These are phyloP conservation scores for Pristionchus arcanus DNA, from an alignment of 2,888 invertebrate species.

Conservation along the genomic window DNA sequence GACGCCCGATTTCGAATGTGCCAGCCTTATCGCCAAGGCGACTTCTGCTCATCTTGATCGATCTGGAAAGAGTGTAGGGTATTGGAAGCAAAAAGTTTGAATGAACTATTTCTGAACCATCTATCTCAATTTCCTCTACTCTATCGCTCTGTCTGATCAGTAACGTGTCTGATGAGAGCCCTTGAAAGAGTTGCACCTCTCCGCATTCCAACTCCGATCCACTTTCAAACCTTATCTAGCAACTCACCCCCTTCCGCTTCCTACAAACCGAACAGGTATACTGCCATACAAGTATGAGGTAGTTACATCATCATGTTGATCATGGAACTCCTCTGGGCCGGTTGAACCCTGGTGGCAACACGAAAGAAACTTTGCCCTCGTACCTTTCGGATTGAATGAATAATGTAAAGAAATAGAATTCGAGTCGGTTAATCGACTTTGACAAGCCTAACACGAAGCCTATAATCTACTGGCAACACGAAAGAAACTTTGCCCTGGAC, in stretches of 20 bases:
- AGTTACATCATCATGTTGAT: not conserved
- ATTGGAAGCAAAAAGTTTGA: too few relatives aligned
- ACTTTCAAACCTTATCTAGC: slow-evolving; percentile 27
- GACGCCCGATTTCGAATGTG: slow-evolving; percentile 4
- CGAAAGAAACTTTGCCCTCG: too few relatives aligned
- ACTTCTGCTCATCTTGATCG: not conserved
- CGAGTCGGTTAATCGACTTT: too few relatives aligned
- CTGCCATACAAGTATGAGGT: not conserved
- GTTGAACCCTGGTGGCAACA: not conserved
- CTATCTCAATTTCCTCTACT: not conserved
- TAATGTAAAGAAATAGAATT: too few relatives aligned
- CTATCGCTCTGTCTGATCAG: not conserved
- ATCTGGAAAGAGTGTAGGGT: too few relatives aligned
- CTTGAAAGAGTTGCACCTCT: not conserved
- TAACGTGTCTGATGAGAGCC: not conserved
- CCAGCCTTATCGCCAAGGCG: slow-evolving; percentile 1
- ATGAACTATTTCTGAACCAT: not conserved
- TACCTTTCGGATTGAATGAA: too few relatives aligned
- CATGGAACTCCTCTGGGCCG: not conserved
- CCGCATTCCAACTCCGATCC: slow-evolving; percentile 18
- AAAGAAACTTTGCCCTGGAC: too few relatives aligned
- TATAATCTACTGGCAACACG: not conserved
- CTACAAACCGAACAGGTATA: not conserved
- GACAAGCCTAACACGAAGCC: too few relatives aligned
- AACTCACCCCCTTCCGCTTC: not conserved